A percentile compares a stretch with the other conserved stretches of the same genome.
These are phyloP conservation scores for Pristiophorus japonicus DNA, from an alignment of 2,113 vertebrate genomes.

Conservation along the genomic window DNA sequence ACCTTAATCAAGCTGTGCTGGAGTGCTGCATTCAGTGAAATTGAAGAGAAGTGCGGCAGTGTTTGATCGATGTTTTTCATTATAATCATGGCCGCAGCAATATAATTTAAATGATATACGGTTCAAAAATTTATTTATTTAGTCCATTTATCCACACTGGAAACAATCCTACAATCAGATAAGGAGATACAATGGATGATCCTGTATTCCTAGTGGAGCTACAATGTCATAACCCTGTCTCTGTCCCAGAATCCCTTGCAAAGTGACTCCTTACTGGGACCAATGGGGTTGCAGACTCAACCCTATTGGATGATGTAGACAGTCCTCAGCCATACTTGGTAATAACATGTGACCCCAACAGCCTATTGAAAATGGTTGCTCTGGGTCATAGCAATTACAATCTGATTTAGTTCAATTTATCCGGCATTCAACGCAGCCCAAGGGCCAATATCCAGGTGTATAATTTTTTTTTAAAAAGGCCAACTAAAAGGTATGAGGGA, in stretches of 20 bases:
- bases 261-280: neutral
- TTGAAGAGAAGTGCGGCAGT: neutral
- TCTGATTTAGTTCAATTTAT: no score
- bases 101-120: neutral
- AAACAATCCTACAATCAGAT: neutral
- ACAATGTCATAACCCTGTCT: no score
- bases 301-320: neutral
- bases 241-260: neutral
- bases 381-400: no score
- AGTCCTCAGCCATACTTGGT: neutral
- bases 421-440: no score
- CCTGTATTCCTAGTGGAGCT: neutral
- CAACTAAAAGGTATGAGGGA: no score
- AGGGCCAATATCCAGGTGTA: no score
- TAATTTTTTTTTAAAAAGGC: no score
- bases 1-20: neutral
- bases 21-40: neutral
- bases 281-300: neutral
- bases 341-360: neutral
- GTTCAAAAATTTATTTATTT: neutral
- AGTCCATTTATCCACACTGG: neutral
- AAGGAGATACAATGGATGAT: neutral
- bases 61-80: constrained; percentile 1
- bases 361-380: no score
- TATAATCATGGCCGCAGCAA: neutral